Evolutionary conservation across 1,140 invertebrate genomes (phyloP).

Genomic region (Zophobas atratus): DNA sequence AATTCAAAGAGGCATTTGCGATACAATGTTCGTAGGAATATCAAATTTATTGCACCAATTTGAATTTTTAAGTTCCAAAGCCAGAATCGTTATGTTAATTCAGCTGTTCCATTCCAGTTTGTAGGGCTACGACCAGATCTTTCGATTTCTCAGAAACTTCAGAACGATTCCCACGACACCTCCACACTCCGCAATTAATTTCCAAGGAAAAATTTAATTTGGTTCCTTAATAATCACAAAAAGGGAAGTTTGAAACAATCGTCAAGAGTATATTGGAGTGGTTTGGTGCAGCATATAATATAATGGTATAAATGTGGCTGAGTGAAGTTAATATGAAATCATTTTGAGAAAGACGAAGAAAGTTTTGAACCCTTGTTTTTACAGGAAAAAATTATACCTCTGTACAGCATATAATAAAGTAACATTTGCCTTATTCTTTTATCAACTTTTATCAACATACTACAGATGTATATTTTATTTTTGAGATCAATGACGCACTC

Average conservation of each 20-base stretch:
- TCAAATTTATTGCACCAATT: constrained; percentile 22
- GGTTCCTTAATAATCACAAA: background rate
- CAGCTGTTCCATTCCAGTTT: constrained; percentile 13
- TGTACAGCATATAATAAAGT: too few relatives aligned
- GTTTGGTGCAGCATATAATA: too few relatives aligned
- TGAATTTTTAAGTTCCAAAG: constrained; percentile 28
- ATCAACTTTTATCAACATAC: too few relatives aligned
- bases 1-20: background rate
- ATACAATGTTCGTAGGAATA: background rate
- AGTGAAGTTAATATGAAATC: too few relatives aligned
- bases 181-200: constrained; percentile 21
- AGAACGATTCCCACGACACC: constrained; percentile 28
- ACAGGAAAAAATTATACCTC: too few relatives aligned
- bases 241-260: background rate
- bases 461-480: too few relatives aligned
- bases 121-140: constrained; percentile 22
- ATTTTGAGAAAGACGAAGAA: too few relatives aligned
- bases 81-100: constrained; percentile 20
- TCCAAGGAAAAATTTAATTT: constrained; percentile 12
- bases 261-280: too few relatives aligned
- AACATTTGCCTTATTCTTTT: too few relatives aligned
- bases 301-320: too few relatives aligned
- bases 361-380: too few relatives aligned
- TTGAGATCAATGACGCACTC: too few relatives aligned
- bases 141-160: constrained; percentile 3